Percentiles rank a stretch among this genome's conserved stretches.
Evolutionary conservation across 2,797 vertebrate genomes (phyloP).

Genomic region (Hyperoplus lanceolatus): DNA sequence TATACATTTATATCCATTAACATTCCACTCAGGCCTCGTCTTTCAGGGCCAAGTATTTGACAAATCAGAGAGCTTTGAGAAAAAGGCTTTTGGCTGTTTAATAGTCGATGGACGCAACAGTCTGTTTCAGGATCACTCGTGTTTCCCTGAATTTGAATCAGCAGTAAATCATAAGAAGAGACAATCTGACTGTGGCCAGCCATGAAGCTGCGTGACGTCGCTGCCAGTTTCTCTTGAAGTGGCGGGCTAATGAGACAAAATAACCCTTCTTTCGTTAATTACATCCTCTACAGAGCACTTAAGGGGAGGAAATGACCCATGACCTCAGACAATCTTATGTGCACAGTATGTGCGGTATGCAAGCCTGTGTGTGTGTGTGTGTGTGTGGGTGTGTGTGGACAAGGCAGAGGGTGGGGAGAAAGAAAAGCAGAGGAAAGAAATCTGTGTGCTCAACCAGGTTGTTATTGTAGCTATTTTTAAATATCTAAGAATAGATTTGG

Average conservation of each 20-base stretch:
- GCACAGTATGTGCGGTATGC: constrained; percentile 20
- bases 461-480: constrained; percentile 15
- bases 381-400: neutral
- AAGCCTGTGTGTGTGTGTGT: neutral
- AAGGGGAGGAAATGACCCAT: constrained; percentile 48
- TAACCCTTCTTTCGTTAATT: constrained; percentile 46
- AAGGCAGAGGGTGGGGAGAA: neutral
- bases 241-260: constrained; percentile 26
- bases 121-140: neutral
- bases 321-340: constrained; percentile 38
- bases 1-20: constrained; percentile 35
- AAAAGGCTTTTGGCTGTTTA: constrained; percentile 37
- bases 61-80: constrained; percentile 11
- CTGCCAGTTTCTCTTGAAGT: constrained; percentile 44
- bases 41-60: constrained; percentile 8
- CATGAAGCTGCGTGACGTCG: constrained; percentile 25
- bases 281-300: constrained; percentile 46
- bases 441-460: constrained; percentile 3
- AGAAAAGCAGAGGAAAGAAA: constrained; percentile 5
- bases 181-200: constrained; percentile 40
- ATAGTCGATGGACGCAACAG: neutral
- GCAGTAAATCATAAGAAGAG: constrained; percentile 29
- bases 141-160: constrained; percentile 26
- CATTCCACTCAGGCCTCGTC: constrained; percentile 34
- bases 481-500: constrained; percentile 8